Evolutionary conservation across 2,888 invertebrate species (phyloP).

Genomic region (Machimus atricapillus): DNA sequence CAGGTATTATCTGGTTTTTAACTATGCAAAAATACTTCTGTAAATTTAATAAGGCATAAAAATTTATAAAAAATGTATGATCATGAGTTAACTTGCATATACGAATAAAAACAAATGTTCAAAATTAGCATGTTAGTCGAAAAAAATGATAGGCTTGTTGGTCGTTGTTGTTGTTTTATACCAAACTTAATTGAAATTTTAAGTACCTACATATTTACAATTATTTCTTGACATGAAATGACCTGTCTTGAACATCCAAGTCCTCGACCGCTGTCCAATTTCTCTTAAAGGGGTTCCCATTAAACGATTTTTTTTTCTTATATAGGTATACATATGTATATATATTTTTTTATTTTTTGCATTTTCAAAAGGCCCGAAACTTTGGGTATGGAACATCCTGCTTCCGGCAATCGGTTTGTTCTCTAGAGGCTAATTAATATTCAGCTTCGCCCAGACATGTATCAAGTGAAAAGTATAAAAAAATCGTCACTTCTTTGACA

Average conservation of each 20-base stretch:
- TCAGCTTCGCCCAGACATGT: neutral
- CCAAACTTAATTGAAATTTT: too few relatives aligned
- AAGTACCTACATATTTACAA: too few relatives aligned
- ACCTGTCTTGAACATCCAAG: neutral
- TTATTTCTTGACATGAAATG: neutral
- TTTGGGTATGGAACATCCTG: neutral
- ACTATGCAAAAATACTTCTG: too few relatives aligned
- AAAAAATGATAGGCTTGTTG: too few relatives aligned
- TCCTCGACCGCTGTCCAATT: neutral
- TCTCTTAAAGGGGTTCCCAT: neutral
- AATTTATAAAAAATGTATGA: too few relatives aligned
- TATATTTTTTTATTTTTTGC: neutral
- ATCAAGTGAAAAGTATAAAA: neutral
- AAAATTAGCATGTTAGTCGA: too few relatives aligned
- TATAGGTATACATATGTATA: too few relatives aligned
- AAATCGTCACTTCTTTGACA: neutral
- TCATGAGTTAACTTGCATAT: too few relatives aligned
- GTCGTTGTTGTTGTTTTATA: too few relatives aligned
- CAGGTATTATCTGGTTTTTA: too few relatives aligned
- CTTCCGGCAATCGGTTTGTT: neutral
- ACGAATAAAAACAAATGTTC: too few relatives aligned
- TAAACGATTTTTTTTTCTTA: neutral
- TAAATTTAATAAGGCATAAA: too few relatives aligned
- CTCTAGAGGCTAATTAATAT: neutral
- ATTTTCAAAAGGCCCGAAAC: neutral